Percentiles rank a stretch among this genome's conserved stretches.
phyloP scores from a whole-genome alignment of 2,797 vertebrate species.

The Telmatherina bonti region DNA sequence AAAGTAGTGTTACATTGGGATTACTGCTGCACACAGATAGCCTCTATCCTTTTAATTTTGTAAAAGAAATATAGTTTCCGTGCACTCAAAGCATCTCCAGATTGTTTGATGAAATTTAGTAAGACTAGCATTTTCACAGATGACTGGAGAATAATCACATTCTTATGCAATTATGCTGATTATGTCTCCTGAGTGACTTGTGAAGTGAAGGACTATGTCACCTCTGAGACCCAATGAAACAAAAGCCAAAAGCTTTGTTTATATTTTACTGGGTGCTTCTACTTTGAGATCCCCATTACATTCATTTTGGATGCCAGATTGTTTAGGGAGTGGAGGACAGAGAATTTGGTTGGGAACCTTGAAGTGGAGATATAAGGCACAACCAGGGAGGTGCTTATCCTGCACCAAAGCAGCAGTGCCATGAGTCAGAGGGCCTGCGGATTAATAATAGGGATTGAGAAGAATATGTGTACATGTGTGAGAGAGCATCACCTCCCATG shows the following conservation, averaged over 20 bases:
- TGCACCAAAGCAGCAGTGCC: constrained; percentile 32
- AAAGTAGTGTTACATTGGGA: constrained; percentile 41
- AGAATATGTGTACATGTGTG: constrained; percentile 47
- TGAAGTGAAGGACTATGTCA: constrained; percentile 64
- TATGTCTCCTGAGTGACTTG: constrained; percentile 63
- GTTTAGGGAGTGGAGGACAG: constrained; percentile 15
- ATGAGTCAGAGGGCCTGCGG: constrained; percentile 50
- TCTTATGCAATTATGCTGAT: constrained; percentile 66
- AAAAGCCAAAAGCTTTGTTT: constrained; percentile 64
- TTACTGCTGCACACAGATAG: constrained; percentile 19
- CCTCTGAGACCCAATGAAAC: constrained; percentile 61
- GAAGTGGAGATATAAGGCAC: constrained; percentile 1
- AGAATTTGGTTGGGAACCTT: constrained; percentile 5
- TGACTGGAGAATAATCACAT: constrained; percentile 64
- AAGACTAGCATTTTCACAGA: constrained; percentile 64
- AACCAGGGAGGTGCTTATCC: constrained; percentile 31
- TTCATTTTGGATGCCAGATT: constrained; percentile 52
- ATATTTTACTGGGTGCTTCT: constrained; percentile 46
- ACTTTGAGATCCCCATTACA: constrained; percentile 59
- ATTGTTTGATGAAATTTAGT: constrained; percentile 57
- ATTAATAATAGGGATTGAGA: constrained; percentile 51
- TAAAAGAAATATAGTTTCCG: constrained; percentile 30
- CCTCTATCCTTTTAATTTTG: constrained; percentile 34
- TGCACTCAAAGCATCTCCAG: constrained; percentile 29
- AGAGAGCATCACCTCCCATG: constrained; percentile 69